A percentile compares a stretch with the other conserved stretches of the same genome.
Conservation (phyloP, 1,140 invertebrate genomes). For the Calephelis nemesis region DNA sequence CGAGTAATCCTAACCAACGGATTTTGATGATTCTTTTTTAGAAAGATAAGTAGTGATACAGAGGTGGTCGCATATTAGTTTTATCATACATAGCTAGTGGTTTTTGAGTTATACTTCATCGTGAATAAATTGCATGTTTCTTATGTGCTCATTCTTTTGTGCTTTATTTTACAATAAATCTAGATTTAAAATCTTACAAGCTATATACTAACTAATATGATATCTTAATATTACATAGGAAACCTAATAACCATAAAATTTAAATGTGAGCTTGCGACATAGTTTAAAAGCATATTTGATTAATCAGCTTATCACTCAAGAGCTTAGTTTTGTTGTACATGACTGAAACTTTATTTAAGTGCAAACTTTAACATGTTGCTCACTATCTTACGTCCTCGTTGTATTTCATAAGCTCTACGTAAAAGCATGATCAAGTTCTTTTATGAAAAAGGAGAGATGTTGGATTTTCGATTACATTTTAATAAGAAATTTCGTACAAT, state of each 20-base stretch:
- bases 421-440: slow-evolving; percentile 26
- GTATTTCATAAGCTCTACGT: slow-evolving; percentile 5
- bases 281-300: slow-evolving; percentile 17
- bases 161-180: too few species aligned
- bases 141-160: too few species aligned
- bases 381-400: slow-evolving; percentile 15
- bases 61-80: too few species aligned
- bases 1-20: too few species aligned
- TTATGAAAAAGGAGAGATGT: background rate
- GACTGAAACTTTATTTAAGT: slow-evolving; percentile 26
- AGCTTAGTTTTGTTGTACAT: slow-evolving; percentile 23
- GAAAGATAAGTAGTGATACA: too few species aligned
- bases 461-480: slow-evolving; percentile 8
- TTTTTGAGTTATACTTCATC: too few species aligned
- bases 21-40: too few species aligned
- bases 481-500: background rate
- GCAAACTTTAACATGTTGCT: slow-evolving; percentile 29
- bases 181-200: too few species aligned
- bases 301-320: slow-evolving; percentile 21
- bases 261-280: background rate
- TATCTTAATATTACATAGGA: too few species aligned
- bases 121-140: too few species aligned
- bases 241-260: background rate
- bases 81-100: too few species aligned
- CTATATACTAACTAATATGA: too few species aligned